phyloP scores from a whole-genome alignment of 2,113 vertebrate species.

The Indri indri region DNA sequence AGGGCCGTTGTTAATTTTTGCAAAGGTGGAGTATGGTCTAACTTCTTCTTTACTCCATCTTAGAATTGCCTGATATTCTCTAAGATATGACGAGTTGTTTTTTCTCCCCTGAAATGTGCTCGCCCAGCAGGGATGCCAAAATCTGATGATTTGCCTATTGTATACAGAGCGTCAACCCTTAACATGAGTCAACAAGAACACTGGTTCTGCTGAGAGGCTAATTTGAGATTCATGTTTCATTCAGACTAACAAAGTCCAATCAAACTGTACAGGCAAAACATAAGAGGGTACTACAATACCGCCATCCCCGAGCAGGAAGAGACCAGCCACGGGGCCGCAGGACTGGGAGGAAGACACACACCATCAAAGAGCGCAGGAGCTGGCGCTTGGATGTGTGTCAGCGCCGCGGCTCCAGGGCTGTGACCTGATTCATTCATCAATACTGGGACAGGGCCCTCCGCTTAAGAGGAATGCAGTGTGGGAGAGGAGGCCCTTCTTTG shows the following conservation, averaged over 20 bases:
- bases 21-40: not conserved
- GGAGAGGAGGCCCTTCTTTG: not conserved
- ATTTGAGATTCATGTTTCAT: slow-evolving; percentile 28
- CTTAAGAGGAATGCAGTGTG: not conserved
- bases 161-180: not conserved
- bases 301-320: not conserved
- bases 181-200: not conserved
- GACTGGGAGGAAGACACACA: not conserved
- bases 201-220: slow-evolving; percentile 2
- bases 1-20: no score
- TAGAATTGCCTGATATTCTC: not conserved
- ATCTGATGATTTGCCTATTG: not conserved
- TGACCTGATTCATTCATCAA: not conserved
- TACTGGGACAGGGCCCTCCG: not conserved
- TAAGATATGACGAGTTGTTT: not conserved
- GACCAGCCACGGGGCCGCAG: fast-evolving
- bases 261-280: not conserved
- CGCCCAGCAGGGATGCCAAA: not conserved
- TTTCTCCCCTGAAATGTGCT: not conserved
- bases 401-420: fast-evolving
- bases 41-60: not conserved
- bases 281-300: not conserved
- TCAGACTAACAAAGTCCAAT: not conserved
- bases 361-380: not conserved
- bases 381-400: not conserved